A percentile compares a stretch with the other conserved stretches of the same genome.
These are phyloP conservation scores for Drosophila cognata DNA, from an alignment of 2,888 invertebrate species.

Conservation along the genomic window DNA sequence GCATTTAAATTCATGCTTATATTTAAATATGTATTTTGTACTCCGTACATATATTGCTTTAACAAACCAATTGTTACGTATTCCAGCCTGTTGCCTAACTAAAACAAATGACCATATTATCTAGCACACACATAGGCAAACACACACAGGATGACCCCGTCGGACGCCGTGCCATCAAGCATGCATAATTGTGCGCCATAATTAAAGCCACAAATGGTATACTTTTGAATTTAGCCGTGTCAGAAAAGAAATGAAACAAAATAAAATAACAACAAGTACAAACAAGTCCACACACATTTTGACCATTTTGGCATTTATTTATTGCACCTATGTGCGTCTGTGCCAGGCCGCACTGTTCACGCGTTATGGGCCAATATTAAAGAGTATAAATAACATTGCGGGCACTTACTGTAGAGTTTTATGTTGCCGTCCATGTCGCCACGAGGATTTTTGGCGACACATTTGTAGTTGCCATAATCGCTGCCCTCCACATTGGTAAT, in stretches of 20 bases:
- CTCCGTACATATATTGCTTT: background rate
- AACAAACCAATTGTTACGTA: background rate
- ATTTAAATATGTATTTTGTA: background rate
- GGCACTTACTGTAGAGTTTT: conserved; percentile 93
- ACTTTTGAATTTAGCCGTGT: conserved; percentile 56
- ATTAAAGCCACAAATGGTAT: conserved; percentile 74
- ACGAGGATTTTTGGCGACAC: conserved; percentile 94
- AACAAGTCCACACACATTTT: conserved; percentile 17
- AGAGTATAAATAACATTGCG: conserved; percentile 68
- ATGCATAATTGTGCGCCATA: conserved; percentile 54
- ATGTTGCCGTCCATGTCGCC: conserved; percentile 96
- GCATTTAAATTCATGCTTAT: background rate
- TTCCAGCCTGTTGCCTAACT: conserved; percentile 29
- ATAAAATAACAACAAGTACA: background rate
- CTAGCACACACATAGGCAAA: conserved; percentile 18
- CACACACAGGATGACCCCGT: conserved; percentile 4
- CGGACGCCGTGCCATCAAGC: conserved; percentile 30
- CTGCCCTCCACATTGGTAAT: conserved; percentile 91
- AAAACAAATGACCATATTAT: conserved; percentile 55
- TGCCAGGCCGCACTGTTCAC: conserved; percentile 4
- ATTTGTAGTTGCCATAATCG: conserved; percentile 95
- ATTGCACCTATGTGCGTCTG: conserved; percentile 29
- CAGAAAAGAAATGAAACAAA: background rate
- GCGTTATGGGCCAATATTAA: conserved; percentile 54
- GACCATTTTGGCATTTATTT: conserved; percentile 41